Evolutionary conservation across 2,888 invertebrate genomes (phyloP).

Genomic region (Caenorhabditis sp.): DNA sequence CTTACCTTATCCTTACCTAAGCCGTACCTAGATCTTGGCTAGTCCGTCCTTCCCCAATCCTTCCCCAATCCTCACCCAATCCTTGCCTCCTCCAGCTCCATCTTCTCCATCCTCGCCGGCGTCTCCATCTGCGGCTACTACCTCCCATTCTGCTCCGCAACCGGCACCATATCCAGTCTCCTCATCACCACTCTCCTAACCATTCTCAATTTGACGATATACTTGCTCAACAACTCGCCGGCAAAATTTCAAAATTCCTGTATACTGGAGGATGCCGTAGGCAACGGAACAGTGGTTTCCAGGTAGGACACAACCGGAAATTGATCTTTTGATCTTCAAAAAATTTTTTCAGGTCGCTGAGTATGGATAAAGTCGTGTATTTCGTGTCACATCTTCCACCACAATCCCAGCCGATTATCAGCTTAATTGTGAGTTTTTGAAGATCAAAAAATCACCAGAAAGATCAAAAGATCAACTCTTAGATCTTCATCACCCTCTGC

Average conservation of each 20-base stretch:
- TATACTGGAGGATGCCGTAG: slow-evolving; percentile 47
- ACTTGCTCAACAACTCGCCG: slow-evolving; percentile 51
- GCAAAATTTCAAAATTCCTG: slow-evolving; percentile 51
- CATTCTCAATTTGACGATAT: slow-evolving; percentile 34
- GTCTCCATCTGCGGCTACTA: slow-evolving; percentile 72
- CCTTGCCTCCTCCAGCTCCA: slow-evolving; percentile 61
- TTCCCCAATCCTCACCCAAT: too few species aligned
- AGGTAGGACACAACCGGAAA: background rate
- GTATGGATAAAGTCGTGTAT: slow-evolving; percentile 56
- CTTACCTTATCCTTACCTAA: too few species aligned
- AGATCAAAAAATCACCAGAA: too few species aligned
- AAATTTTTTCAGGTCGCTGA: slow-evolving; percentile 45
- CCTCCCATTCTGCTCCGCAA: slow-evolving; percentile 70
- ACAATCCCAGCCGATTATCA: slow-evolving; percentile 62
- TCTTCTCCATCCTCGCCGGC: slow-evolving; percentile 62
- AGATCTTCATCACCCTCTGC: slow-evolving; percentile 64
- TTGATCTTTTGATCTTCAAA: background rate
- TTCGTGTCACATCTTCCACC: slow-evolving; percentile 59
- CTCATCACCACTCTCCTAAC: slow-evolving; percentile 45
- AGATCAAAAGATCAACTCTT: background rate
- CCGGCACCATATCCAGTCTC: slow-evolving; percentile 62
- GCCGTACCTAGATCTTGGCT: too few species aligned
- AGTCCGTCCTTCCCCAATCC: too few species aligned
- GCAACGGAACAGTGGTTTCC: background rate
- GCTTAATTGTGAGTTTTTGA: slow-evolving; percentile 39